Base-by-base conservation (phyloP, 2,888 invertebrate species). In the Tubulanus polymorphus region DNA sequence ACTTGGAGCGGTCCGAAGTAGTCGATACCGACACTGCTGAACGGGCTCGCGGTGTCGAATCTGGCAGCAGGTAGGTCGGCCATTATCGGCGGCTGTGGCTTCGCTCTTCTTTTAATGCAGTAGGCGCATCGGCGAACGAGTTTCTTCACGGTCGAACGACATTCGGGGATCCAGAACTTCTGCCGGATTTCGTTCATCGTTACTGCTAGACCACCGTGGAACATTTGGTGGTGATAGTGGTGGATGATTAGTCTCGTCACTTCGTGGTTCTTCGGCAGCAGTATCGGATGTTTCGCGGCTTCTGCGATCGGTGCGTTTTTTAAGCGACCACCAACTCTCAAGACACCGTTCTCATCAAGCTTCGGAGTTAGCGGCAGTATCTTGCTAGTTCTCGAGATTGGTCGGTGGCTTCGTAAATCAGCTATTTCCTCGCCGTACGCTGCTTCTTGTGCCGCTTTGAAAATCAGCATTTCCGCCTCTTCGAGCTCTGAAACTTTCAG, bases 1-100 rank as follows among this genome's bases (percentile, higher is more conserved):
- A 48, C 53, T 15, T 27, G n/a, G 12, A 49, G 10, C 10, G 53
- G 53, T 3, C 53, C 54, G 23, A 54, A 54, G 35, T 27, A 51
- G 32, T 54, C 54, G 49, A 54, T 5, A 5, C 54, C 54, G 2
- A 30, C 26, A 20, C 15, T 12, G 3, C 18, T 6, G 27, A 53
- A 53, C 3, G 48, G 26, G 15, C 20, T 18, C 18, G 23, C 48
- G 3, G 49, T n/a, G 18, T 23, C 28, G n/a, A 50, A 20, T 5
- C 53, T 3, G 8, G 18, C 48, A n/a, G 2, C 3, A 18, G 53
- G 53, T 3, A 53, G 29, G 25, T 53, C 53, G 3, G 27, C 53
- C 53, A 53, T 53, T 15, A 50, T 48, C 29, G 18, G 49, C 20
- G 46, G 26, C 25, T 23, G 15, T 12, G 25, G 23, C 20, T 6